These are phyloP conservation scores for Epinephelus moara DNA, from an alignment of 2,113 vertebrate genomes.

Conservation along the genomic window DNA sequence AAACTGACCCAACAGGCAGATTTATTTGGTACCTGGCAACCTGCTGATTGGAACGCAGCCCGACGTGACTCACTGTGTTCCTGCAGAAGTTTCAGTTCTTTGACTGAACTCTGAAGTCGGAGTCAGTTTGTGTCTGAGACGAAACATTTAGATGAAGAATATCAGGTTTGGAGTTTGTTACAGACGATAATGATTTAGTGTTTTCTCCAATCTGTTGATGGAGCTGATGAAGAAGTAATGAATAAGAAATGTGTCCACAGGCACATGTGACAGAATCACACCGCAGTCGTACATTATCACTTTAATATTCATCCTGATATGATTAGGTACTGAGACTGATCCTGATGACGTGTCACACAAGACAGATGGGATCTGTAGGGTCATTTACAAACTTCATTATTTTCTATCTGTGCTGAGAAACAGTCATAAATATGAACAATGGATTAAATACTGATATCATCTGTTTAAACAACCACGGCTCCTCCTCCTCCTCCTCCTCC, in stretches of 20 bases:
- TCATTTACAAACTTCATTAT: not conserved
- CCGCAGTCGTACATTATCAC: not conserved
- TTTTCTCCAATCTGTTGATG: not conserved
- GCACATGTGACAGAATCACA: not conserved
- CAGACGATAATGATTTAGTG: not conserved
- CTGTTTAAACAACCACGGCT: not conserved
- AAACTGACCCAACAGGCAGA: too few relatives aligned
- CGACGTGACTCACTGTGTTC: too few relatives aligned
- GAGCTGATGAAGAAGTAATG: not conserved
- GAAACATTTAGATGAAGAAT: not conserved
- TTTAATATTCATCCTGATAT: constrained; percentile 28
- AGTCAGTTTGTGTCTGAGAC: not conserved
- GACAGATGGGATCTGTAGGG: not conserved
- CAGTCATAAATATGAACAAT: not conserved
- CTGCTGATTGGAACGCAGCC: not conserved
- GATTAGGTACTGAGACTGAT: not conserved
- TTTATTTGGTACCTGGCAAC: not conserved
- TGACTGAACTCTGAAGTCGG: not conserved
- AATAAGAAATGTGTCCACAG: not conserved
- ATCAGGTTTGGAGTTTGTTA: not conserved
- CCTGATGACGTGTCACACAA: not conserved
- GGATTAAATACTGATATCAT: not conserved
- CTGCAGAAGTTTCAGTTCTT: not conserved
- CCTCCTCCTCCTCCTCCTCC: not conserved
- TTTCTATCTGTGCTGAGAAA: not conserved